Base-by-base conservation (phyloP, 2,797 vertebrate species). In the Tachyglossus aculeatus region DNA sequence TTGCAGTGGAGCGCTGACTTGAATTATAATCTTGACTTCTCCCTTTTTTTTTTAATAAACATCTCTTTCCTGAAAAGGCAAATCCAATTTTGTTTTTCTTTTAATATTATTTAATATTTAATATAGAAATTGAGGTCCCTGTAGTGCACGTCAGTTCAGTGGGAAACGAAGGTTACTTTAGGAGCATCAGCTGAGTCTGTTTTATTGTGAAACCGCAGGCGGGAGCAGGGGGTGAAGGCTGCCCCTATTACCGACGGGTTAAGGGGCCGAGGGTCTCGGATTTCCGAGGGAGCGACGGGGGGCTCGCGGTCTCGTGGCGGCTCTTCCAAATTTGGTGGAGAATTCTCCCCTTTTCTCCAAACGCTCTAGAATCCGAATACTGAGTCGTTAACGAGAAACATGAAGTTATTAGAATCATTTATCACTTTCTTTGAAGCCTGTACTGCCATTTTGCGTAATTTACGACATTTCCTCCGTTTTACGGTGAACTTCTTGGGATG, bases 401-500 rank as follows among this genome's bases (percentile, higher is more conserved):
- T 89, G 84, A 87, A 88, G 90, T 93, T 92, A 91, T 92, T 92
- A 90, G 89, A 89, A 84, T 88, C 83, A 86, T 92, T 91, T 87
- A 86, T 91, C 89, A 92, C 91, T 91, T 90, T 90, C 90, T 91
- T 91, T 90, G 90, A 93, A 92, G 90, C 88, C 86, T 88, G 85
- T 75, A 62, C 86, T 91, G 90, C 86, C 89, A 85, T 91, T 92
- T 90, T 90, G 67, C 90, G 80, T 92, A 90, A 92, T 92, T 92
- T 92, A 90, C 86, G 88, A 78, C 83, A 85, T 90, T 92, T 92
- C 86, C 87, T 86, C 82, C 85, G 83, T 91, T 90, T 90, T 91
- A 90, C 85, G 39, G 55, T 86, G 73, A 86, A 78, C 84, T 88
- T 90, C 90, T 88, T 86, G 74, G 84, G 87, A 88, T 88, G 90